phyloP scores from a whole-genome alignment of 2,797 vertebrate genomes.

The Pseudochirops cupreus region DNA sequence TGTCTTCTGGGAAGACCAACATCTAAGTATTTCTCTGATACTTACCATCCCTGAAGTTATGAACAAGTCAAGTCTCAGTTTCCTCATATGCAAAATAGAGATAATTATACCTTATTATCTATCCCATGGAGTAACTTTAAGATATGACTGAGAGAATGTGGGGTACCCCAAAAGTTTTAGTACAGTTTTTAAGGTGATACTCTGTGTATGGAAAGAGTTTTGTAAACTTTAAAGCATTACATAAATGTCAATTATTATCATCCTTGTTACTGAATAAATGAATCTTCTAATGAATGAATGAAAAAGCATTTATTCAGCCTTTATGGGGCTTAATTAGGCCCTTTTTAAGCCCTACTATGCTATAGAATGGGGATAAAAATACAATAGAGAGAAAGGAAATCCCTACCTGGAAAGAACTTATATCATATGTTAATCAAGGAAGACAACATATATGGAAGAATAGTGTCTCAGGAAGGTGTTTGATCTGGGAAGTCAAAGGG shows the following conservation, averaged over 20 bases:
- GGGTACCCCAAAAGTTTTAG: neutral
- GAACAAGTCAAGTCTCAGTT: neutral
- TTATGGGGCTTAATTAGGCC: neutral
- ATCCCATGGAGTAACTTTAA: neutral
- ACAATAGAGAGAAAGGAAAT: neutral
- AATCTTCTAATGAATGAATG: neutral
- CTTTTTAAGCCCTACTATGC: neutral
- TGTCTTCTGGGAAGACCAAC: neutral
- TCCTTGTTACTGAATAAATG: neutral
- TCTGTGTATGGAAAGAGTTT: neutral
- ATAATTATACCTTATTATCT: neutral
- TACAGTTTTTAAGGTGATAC: neutral
- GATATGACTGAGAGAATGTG: neutral
- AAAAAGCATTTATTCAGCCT: neutral
- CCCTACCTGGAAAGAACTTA: neutral
- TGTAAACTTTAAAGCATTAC: neutral
- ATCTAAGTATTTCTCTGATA: neutral
- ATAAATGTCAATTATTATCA: neutral
- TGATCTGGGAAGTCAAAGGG: neutral
- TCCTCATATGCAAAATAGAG: neutral
- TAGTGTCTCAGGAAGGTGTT: neutral
- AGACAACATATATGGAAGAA: neutral
- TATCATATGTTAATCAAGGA: neutral
- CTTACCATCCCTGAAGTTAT: neutral
- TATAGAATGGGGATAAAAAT: neutral